phyloP scores from a whole-genome alignment of 2,797 vertebrate species.

The Enteromius viviparus region DNA sequence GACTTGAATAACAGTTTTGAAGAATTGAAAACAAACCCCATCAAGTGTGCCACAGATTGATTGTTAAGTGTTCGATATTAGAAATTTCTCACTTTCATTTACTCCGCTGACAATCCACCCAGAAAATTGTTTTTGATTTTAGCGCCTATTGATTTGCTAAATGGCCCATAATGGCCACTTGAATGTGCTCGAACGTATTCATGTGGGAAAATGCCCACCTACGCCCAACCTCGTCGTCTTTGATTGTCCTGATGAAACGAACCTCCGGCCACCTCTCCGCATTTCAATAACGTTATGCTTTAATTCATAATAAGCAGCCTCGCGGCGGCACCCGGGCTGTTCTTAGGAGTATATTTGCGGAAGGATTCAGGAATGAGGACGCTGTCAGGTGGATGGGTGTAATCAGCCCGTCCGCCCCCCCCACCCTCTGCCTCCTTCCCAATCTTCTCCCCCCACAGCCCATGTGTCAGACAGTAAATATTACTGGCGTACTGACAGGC shows the following conservation, averaged over 20 bases:
- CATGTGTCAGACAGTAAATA: slow-evolving; percentile 78
- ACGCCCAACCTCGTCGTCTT: not conserved
- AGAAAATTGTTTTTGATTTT: slow-evolving; percentile 70
- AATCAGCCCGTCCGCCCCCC: slow-evolving; percentile 65
- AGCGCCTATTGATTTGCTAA: slow-evolving; percentile 71
- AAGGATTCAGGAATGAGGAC: slow-evolving; percentile 69
- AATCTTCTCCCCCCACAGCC: slow-evolving; percentile 59
- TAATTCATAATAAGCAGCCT: slow-evolving; percentile 47
- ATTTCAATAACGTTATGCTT: slow-evolving; percentile 57
- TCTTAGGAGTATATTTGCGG: slow-evolving; percentile 69
- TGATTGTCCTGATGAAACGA: slow-evolving; percentile 11
- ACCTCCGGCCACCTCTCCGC: not conserved
- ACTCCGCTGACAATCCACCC: slow-evolving; percentile 61
- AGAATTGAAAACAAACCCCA: slow-evolving; percentile 51
- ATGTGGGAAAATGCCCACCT: slow-evolving; percentile 38
- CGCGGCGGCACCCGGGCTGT: slow-evolving; percentile 55
- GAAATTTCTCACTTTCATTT: slow-evolving; percentile 61
- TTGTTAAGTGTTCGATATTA: slow-evolving; percentile 62
- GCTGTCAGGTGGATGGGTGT: slow-evolving; percentile 68
- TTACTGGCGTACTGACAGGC: slow-evolving; percentile 82
- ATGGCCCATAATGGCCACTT: slow-evolving; percentile 66
- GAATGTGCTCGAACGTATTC: slow-evolving; percentile 58
- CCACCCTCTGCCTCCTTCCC: slow-evolving; percentile 61
- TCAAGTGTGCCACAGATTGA: slow-evolving; percentile 59
- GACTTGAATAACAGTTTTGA: slow-evolving; percentile 24